Conservation (phyloP, 2,113 vertebrate genomes). For the Xenopus tropicalis region UCB_Xtro_10.0 CM004447.2:82894501-82895000, state of each 20-base stretch:
- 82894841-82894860: constrained; percentile 93
- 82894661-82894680: background rate
- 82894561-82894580: too few relatives aligned
- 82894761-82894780: constrained; percentile 76
- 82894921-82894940: constrained; percentile 99
- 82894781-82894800: constrained; percentile 86
- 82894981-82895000: constrained; percentile 89
- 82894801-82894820: constrained; percentile 99
- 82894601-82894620: too few relatives aligned
- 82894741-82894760: constrained; percentile 85
- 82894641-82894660: background rate
- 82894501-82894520: too few relatives aligned
- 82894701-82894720: constrained; percentile 57
- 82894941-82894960: constrained; percentile 99
- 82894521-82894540: too few relatives aligned
- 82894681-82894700: constrained; percentile 50
- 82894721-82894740: constrained; percentile 69
- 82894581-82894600: too few relatives aligned
- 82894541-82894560: too few relatives aligned
- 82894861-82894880: constrained; percentile 93
- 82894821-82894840: constrained; percentile 94
- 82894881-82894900: constrained; percentile 97
- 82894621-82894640: too few relatives aligned
- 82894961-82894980: constrained; percentile 99
- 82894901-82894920: constrained; percentile 90